Base-by-base conservation (phyloP, 1,140 invertebrate species). In the Trachymyrmex septentrionalis region DNA sequence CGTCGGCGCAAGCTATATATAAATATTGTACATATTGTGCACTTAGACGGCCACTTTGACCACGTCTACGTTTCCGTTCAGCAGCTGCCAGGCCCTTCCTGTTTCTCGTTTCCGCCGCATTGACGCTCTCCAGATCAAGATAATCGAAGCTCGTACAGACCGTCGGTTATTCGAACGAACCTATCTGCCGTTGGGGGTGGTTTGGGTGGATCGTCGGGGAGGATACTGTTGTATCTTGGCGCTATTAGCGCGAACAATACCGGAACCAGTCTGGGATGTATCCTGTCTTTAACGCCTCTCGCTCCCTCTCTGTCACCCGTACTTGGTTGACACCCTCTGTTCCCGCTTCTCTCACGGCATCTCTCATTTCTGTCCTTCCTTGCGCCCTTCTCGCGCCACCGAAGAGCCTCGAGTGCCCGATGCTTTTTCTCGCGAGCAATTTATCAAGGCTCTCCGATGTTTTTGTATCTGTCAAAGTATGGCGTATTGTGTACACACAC, bases 201-300 rank as follows among this genome's bases (percentile, higher is more conserved):
- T 55, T 85, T 38, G 85, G 38, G 38, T 75, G 88, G 85, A 69
- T 89, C 73, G 72, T 57, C 63, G 38, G 38, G 80, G 21, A 59
- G 86, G 30, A 53, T 80, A 61, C 88, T 71, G 81, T 82, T 93
- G 92, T 95, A 93, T 95, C 94, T 95, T 89, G 87, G 90, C 91
- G 93, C 94, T 95, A 95, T 95, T 95, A 95, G 93, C 92, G 93
- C 92, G 89, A 93, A 94, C 94, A 93, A 95, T 95, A 93, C 94
- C 94, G 95, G 94, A 94, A 95, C 92, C 90, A 90, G 93, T 90
- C 91, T 91, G 90, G 92, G 91, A 93, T 94, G 92, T 93, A 95
- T 95, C 93, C 94, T 94, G 92, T 93, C 87, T 90, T 94, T 93
- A 95, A 94, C 93, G 94, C 93, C 93, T 67, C 81, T 84, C 87